phyloP scores from a whole-genome alignment of 1,140 invertebrate genomes.

The Drosophila navojoa region DNA sequence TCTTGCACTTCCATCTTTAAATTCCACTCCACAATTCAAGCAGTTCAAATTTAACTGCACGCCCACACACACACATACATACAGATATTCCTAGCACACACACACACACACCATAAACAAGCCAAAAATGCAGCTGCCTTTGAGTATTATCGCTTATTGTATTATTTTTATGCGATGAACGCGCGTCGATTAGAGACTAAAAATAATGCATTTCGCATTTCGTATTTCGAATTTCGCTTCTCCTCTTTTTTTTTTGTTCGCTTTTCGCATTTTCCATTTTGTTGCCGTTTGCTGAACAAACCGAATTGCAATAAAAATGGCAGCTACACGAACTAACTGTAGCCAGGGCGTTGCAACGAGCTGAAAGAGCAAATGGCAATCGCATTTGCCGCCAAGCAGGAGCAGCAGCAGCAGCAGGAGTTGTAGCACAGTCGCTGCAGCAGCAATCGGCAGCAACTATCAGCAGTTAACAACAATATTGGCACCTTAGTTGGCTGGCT shows the following conservation, averaged over 20 bases:
- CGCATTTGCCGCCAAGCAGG: slow-evolving; percentile 64
- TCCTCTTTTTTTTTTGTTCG: neutral
- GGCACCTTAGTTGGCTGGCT: slow-evolving; percentile 64
- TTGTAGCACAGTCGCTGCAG: slow-evolving; percentile 23
- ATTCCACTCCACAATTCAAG: no score
- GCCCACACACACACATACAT: neutral
- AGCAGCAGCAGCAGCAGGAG: slow-evolving; percentile 27
- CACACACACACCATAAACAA: slow-evolving; percentile 52
- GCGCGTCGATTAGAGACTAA: slow-evolving; percentile 82
- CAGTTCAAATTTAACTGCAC: no score
- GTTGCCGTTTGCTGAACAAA: slow-evolving; percentile 46
- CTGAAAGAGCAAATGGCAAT: slow-evolving; percentile 71
- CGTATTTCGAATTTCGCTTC: slow-evolving; percentile 23
- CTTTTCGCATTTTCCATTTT: slow-evolving; percentile 2
- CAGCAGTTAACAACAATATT: slow-evolving; percentile 82
- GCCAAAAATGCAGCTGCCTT: slow-evolving; percentile 64
- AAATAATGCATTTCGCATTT: slow-evolving; percentile 72
- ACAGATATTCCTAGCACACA: neutral
- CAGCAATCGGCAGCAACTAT: slow-evolving; percentile 67
- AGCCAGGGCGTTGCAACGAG: slow-evolving; percentile 40
- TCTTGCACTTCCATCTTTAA: no score
- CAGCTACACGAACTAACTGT: slow-evolving; percentile 36
- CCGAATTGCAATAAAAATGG: slow-evolving; percentile 73
- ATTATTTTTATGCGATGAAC: slow-evolving; percentile 83
- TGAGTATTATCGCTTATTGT: slow-evolving; percentile 78